Evolutionary conservation across 2,113 vertebrate genomes (phyloP).

Genomic region (Dipodomys spectabilis): DNA sequence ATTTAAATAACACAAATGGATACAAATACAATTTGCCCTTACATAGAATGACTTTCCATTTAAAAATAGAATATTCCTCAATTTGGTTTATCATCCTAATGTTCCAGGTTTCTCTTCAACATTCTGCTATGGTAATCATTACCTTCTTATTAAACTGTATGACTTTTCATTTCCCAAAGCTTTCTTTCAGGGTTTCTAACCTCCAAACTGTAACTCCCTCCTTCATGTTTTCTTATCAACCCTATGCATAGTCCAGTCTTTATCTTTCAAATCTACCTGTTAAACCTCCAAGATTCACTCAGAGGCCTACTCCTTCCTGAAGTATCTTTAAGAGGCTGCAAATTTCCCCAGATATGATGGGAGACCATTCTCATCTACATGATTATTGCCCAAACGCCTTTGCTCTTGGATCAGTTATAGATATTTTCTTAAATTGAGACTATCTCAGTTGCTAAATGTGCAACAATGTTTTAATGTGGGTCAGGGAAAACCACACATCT

Average conservation of each 20-base stretch:
- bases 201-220: not conserved
- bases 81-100: not conserved
- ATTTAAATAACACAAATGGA: slow-evolving; percentile 32
- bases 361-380: not conserved
- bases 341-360: not conserved
- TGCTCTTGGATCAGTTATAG: not conserved
- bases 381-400: not conserved
- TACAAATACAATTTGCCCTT: not conserved
- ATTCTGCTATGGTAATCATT: not conserved
- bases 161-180: not conserved
- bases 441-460: not conserved
- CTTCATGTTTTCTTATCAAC: not conserved
- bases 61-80: slow-evolving; percentile 13
- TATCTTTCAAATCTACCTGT: not conserved
- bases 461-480: not conserved
- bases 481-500: not conserved
- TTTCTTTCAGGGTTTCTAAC: not conserved
- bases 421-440: not conserved
- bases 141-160: not conserved
- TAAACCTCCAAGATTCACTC: not conserved
- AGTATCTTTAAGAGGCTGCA: not conserved
- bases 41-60: not conserved
- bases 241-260: not conserved
- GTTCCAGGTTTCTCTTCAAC: not conserved
- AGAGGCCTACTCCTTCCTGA: not conserved